A percentile compares a stretch with the other conserved stretches of the same genome.
Conservation (phyloP, 2,888 invertebrate genomes). For the Geotrupes spiniger region DNA sequence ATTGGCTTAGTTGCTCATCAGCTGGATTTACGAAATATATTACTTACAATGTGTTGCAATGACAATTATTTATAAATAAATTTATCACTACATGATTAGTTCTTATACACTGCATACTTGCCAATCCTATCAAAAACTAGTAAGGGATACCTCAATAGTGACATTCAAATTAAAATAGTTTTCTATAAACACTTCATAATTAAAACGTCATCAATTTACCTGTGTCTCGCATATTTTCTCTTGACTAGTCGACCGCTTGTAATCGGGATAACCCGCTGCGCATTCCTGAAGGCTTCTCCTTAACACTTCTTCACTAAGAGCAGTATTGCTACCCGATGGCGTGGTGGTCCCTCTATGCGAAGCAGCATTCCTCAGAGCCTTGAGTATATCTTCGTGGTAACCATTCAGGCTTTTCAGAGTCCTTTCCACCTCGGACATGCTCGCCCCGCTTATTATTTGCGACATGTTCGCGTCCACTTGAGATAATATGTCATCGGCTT, state of each 20-base stretch:
- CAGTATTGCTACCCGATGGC: conserved; percentile 63
- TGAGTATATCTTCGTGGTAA: conserved; percentile 89
- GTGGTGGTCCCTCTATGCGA: conserved; percentile 61
- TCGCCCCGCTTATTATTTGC: conserved; percentile 54
- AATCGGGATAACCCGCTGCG: conserved; percentile 56
- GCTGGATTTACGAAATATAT: too few relatives aligned
- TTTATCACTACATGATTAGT: too few relatives aligned
- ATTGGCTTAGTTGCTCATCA: too few relatives aligned
- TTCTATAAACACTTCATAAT: background rate
- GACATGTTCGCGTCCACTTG: conserved; percentile 63
- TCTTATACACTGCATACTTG: too few relatives aligned
- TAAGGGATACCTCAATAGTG: too few relatives aligned
- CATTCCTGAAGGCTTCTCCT: conserved; percentile 67
- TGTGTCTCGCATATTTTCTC: conserved; percentile 75
- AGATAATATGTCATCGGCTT: conserved; percentile 50
- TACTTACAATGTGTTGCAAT: too few relatives aligned
- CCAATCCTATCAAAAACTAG: too few relatives aligned
- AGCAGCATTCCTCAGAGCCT: conserved; percentile 83
- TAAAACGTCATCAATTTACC: conserved; percentile 38
- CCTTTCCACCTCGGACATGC: conserved; percentile 76
- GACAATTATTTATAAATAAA: too few relatives aligned
- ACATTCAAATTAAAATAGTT: too few relatives aligned
- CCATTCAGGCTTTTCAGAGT: conserved; percentile 85
- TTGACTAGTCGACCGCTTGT: conserved; percentile 61
- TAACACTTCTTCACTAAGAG: conserved; percentile 66